Evolutionary conservation across 2,888 invertebrate species (phyloP), one percentile per base, ranked within the genome.

Genomic region (Lissocephala sabroskyi): DNA sequence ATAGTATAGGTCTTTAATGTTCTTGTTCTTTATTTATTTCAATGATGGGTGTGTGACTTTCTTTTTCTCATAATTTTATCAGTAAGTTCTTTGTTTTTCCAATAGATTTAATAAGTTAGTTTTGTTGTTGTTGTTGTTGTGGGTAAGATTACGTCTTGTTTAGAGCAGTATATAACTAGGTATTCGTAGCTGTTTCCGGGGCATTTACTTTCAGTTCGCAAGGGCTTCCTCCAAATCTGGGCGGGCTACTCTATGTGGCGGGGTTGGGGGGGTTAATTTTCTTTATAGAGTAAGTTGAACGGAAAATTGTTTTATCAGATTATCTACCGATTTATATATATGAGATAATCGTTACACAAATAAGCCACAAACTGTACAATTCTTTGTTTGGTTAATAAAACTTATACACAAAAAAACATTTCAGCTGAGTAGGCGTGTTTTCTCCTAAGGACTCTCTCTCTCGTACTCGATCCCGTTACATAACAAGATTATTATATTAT

Each of bases 281-380:
- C 7, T 23, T 23, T 23, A 3, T 5, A 3, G 7, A 23, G 3
- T 23, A 23, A 23, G 7, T 5, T 5, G 7, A 23, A 23, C 3
- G 7, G 7, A 23, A 23, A 23, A 33, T 33, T 33, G 9, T 4
- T 33, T 33, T 33, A n/a, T 41, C 26, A 41, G 29, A n/a, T 14
- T 29, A 2, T 41, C 26, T 36, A 39, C 11, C 11, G 16, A 29
- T 17, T 10, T 41, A 29, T 41, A 10, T 30, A 28, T n/a, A n/a
- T n/a, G n/a, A n/a, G 43, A 47, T 52, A 48, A 53, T 52, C 50
- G 56, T 60, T 73, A 71, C 71, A 71, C 66, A 71, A 71, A 70
- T 74, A 71, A 71, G 71, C 78, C 77, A 71, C 77, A 70, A 74
- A 65, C 63, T 63, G 63, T 63, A 65, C 62, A 63, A 62, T 14